phyloP scores from a whole-genome alignment of 2,888 invertebrate species.

The Leptopilina myrica region DNA sequence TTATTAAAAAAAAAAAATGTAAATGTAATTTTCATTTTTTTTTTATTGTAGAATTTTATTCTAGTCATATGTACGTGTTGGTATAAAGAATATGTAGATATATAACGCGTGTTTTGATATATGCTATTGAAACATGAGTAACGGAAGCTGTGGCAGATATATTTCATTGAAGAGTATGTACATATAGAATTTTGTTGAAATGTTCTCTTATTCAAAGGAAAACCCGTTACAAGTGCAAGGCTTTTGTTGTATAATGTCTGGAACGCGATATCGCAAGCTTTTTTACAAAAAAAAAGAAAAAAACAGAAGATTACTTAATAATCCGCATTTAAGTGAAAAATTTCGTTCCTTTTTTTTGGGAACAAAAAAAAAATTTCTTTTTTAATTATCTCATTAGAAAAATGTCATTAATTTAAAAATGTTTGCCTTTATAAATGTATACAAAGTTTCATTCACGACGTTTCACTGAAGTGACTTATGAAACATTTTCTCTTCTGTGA shows the following conservation, averaged over 20 bases:
- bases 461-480: no score
- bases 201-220: constrained; percentile 9
- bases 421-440: no score
- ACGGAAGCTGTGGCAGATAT: constrained; percentile 12
- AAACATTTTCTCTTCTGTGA: no score
- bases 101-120: constrained; percentile 6
- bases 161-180: constrained; percentile 4
- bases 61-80: neutral
- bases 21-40: no score
- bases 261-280: neutral
- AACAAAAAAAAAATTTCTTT: neutral
- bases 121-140: constrained; percentile 4
- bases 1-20: no score
- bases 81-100: neutral
- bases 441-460: no score
- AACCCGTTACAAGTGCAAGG: constrained; percentile 6
- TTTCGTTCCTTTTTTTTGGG: neutral
- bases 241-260: constrained; percentile 5
- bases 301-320: neutral
- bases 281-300: neutral
- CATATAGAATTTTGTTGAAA: constrained; percentile 13
- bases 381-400: neutral
- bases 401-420: neutral
- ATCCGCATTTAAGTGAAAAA: neutral
- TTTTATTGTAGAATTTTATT: no score